Percentiles rank a stretch among this genome's conserved stretches.
phyloP scores from a whole-genome alignment of 2,888 invertebrate genomes.

The Branchipolynoe longqiensis region DNA sequence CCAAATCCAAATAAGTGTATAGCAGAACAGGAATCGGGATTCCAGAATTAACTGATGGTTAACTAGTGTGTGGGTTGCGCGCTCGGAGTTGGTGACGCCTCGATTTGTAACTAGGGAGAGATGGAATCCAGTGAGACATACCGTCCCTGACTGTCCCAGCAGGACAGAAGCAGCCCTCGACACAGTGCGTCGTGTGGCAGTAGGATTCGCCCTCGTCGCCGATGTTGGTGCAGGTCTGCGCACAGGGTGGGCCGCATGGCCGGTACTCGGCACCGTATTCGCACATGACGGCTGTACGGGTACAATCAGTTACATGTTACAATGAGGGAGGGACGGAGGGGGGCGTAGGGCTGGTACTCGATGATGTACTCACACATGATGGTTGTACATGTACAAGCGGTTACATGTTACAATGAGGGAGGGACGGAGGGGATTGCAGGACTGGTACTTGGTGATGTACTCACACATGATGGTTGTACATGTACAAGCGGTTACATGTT shows the following conservation, averaged over 20 bases:
- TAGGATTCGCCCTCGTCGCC: constrained; percentile 66
- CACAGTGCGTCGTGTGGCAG: constrained; percentile 71
- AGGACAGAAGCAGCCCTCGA: constrained; percentile 78
- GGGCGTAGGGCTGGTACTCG: constrained; percentile 90
- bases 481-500: background rate
- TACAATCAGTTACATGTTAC: background rate
- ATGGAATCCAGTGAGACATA: too few relatives aligned
- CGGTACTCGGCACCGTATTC: constrained; percentile 91
- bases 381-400: constrained; percentile 86
- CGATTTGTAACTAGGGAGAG: too few relatives aligned
- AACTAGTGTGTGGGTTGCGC: too few relatives aligned
- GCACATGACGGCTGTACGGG: constrained; percentile 91
- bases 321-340: constrained; percentile 89
- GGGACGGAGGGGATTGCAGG: constrained; percentile 93
- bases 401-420: background rate
- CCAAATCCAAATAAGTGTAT: too few relatives aligned
- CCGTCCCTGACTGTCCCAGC: constrained; percentile 70
- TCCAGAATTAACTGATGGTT: too few relatives aligned
- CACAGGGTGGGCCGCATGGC: constrained; percentile 91
- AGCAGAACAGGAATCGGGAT: too few relatives aligned
- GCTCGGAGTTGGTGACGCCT: too few relatives aligned
- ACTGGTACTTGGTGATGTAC: constrained; percentile 89
- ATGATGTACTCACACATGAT: constrained; percentile 94
- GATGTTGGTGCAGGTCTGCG: constrained; percentile 86
- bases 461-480: constrained; percentile 92